These are phyloP conservation scores for Orycteropus afer DNA, from an alignment of 2,113 vertebrate genomes.

Conservation along the genomic window DNA sequence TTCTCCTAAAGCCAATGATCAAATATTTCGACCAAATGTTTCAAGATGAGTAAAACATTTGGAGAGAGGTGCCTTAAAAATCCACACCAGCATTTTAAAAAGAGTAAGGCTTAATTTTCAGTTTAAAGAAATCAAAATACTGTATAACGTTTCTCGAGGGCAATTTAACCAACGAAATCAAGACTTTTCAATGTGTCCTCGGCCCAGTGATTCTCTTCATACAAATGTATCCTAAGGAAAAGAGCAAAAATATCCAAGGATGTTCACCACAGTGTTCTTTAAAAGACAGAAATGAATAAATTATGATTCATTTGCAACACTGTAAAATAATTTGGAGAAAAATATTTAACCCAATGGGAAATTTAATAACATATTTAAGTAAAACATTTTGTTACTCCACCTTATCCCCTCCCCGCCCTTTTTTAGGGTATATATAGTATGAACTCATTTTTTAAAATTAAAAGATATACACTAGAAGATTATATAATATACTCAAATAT, in stretches of 20 bases:
- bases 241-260: background rate
- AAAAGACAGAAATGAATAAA: background rate
- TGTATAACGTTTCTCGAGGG: background rate
- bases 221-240: background rate
- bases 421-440: background rate
- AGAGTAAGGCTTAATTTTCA: background rate
- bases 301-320: background rate
- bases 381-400: background rate
- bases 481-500: slow-evolving; percentile 34
- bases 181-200: background rate
- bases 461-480: background rate
- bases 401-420: background rate
- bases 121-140: background rate
- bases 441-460: slow-evolving; percentile 19
- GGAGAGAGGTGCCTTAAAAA: background rate
- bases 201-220: background rate
- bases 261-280: background rate
- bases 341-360: background rate
- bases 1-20: background rate
- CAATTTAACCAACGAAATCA: background rate
- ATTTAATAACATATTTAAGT: background rate
- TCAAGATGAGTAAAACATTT: background rate
- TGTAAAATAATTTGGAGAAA: background rate
- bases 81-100: background rate
- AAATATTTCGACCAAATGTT: background rate